Base-by-base conservation (phyloP, 2,113 vertebrate species). In the Eulacestoma nigropectus region DNA sequence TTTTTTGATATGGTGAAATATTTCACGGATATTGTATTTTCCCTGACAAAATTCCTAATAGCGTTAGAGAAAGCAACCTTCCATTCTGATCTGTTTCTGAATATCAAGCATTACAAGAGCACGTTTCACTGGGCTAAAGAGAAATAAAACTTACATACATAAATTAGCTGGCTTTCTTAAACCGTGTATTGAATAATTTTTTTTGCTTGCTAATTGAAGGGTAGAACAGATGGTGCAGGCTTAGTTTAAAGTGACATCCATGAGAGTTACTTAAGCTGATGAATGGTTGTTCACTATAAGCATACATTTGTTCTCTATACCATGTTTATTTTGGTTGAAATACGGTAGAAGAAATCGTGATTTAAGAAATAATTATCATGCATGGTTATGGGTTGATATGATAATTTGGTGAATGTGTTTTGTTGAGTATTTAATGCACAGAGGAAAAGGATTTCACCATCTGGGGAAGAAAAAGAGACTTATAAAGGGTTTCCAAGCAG, bases 171-270 rank as follows among this genome's bases (percentile, higher is more conserved):
- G 11, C 47, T 91, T 94, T 86, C 60, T 93, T 92, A 64, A 89
- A 93, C 76, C 72, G 55, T 60, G 50, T 52, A 41, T 72, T 29
- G 94, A 92, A 83, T 73, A 32, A 33, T 74, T 94, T 96, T 79
- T 83, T 92, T 90, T 49, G 46, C 87, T 79, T 18, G 50, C 80
- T 97, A 96, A 95, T 92, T 95, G 93, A 90, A 65, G 91, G 95
- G 82, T 97, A 83, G 93, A 97, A 88, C 95, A 96, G 96, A 97
- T 97, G 96, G 95, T 75, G 64, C 83, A 75, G 94, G 86, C 95
- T 97, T 96, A 95, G 92, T 96, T 95, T 93, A 73, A 97, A 97
- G 92, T 95, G 87, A 83, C 82, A 87, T 88, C 95, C 73, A 96
- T 96, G 96, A 96, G 82, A 89, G 86, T 91, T 85, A 94, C 85